These are phyloP conservation scores for Acanthochromis polyacanthus DNA, from an alignment of 2,113 vertebrate species.

Conservation along the genomic window DNA sequence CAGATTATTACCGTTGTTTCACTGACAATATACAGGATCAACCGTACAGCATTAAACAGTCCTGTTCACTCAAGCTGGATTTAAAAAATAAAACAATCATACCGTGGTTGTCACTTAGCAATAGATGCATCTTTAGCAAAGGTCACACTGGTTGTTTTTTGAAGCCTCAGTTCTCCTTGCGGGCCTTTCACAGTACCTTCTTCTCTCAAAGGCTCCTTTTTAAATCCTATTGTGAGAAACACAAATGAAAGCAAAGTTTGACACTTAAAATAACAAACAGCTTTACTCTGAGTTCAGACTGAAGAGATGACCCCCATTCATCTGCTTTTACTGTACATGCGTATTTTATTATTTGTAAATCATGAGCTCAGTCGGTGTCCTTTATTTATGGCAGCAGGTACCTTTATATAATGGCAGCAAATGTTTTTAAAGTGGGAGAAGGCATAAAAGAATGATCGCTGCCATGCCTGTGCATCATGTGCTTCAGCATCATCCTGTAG, in stretches of 20 bases:
- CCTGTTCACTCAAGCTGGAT: constrained; percentile 21
- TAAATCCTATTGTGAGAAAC: constrained; percentile 21
- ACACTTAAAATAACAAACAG: constrained; percentile 4
- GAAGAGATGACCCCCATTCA: constrained; percentile 2
- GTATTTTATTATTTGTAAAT: constrained; percentile 10
- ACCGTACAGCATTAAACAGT: neutral
- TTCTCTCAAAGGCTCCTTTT: constrained; percentile 32
- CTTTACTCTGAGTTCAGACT: neutral
- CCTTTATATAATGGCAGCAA: constrained; percentile 8
- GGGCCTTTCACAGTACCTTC: constrained; percentile 16
- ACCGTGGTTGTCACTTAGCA: constrained; percentile 37
- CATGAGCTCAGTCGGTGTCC: neutral
- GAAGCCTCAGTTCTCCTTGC: constrained; percentile 7
- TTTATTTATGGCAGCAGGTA: constrained; percentile 26
- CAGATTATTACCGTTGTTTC: neutral
- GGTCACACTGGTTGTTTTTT: constrained; percentile 45
- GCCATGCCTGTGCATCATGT: constrained; percentile 16
- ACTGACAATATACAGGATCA: neutral
- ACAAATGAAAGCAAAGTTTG: constrained; percentile 28
- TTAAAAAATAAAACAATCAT: neutral
- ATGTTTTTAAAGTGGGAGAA: constrained; percentile 7
- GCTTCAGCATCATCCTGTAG: constrained; percentile 29
- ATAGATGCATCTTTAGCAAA: constrained; percentile 56
- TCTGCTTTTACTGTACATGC: constrained; percentile 22
- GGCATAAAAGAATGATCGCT: constrained; percentile 25